Evolutionary conservation across 2,797 vertebrate species (phyloP).

Genomic region (Thripadectes ignobilis): DNA sequence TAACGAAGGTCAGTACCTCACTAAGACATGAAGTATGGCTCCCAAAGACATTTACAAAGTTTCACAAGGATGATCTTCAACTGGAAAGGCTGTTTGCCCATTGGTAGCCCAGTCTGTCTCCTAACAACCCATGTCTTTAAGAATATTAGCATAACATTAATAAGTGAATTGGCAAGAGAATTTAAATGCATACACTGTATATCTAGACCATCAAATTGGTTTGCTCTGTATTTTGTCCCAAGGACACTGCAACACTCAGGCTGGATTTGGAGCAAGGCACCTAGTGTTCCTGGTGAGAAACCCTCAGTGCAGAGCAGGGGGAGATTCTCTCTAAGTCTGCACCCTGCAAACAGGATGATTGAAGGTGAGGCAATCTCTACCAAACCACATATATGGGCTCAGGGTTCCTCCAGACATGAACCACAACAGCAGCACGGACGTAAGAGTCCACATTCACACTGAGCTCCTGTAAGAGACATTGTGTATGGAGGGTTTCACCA

Average conservation of each 20-base stretch:
- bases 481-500: neutral
- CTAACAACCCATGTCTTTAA: neutral
- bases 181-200: neutral
- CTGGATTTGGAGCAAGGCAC: neutral
- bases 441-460: neutral
- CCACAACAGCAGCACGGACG: rapidly evolving
- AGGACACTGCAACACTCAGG: neutral
- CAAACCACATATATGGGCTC: neutral
- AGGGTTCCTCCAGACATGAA: neutral
- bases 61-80: neutral
- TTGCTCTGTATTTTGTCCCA: neutral
- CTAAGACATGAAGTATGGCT: neutral
- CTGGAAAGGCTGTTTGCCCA: neutral
- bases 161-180: neutral
- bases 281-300: neutral
- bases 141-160: neutral
- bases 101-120: neutral
- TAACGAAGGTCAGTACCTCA: neutral
- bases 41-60: neutral
- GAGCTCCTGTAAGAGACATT: neutral
- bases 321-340: neutral
- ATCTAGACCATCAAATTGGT: neutral
- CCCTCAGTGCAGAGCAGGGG: neutral
- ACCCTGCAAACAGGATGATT: neutral
- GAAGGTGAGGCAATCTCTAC: neutral